A percentile compares a stretch with the other conserved stretches of the same genome.
Evolutionary conservation across 2,888 invertebrate species (phyloP).

Genomic region (Cataglyphis altisquamis): DNA sequence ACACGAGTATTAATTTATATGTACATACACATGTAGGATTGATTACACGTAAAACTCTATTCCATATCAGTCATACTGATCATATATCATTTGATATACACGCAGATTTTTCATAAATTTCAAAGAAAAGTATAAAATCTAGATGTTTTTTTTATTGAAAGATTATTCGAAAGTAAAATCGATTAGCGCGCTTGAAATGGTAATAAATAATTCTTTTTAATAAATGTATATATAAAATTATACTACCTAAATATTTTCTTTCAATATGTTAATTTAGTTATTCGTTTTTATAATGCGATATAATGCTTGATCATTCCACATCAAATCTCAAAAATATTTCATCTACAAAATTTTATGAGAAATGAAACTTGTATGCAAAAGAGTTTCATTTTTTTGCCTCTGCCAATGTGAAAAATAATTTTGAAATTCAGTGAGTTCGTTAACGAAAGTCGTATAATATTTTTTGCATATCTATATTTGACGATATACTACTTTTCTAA

Average conservation of each 20-base stretch:
- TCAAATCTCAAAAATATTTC: background rate
- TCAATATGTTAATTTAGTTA: conserved; percentile 10
- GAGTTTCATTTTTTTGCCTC: background rate
- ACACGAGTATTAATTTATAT: conserved; percentile 60
- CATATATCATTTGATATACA: conserved; percentile 36
- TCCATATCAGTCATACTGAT: conserved; percentile 46
- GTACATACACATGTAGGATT: conserved; percentile 45
- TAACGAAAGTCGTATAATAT: background rate
- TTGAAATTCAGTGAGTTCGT: background rate
- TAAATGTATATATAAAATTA: background rate
- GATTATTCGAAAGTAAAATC: conserved; percentile 24
- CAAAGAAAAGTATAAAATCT: conserved; percentile 28
- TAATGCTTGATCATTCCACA: background rate
- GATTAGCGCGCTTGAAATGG: background rate
- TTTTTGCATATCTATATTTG: conserved; percentile 4
- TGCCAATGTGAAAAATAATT: background rate
- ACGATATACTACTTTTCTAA: conserved; percentile 2
- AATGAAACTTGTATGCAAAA: conserved; percentile 4
- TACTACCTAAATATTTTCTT: background rate
- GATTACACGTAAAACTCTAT: conserved; percentile 48
- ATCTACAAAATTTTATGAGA: conserved; percentile 14
- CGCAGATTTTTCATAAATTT: conserved; percentile 26
- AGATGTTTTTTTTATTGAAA: background rate
- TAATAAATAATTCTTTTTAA: conserved; percentile 27
- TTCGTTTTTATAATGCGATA: conserved; percentile 5